Base-by-base conservation (phyloP, 2,113 vertebrate genomes). In the Gasterosteus aculeatus region DNA sequence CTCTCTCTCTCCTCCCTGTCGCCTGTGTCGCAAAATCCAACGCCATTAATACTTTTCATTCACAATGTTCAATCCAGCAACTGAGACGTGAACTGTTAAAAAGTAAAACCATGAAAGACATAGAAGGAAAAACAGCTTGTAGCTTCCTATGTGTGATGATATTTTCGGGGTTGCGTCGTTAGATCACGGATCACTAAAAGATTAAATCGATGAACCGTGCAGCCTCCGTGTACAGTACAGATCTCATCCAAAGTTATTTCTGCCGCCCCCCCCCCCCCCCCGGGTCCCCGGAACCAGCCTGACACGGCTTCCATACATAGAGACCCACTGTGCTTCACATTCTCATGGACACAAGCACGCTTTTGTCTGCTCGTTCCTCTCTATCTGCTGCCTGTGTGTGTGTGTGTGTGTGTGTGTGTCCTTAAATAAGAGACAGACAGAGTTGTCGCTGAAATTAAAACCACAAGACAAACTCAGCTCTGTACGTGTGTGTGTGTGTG, bases 271-370 rank as follows among this genome's bases (percentile, higher is more conserved):
- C 39, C 42, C 35, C 72, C 42, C 19, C 35, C 33, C 69, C 19
- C 1, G 49, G 44, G 68, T 69, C 83, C 77, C 65, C 72, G 81
- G 84, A 87, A 91, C 85, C 75, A 87, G 90, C 86, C 81, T 89
- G 92, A 88, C 90, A 91, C 85, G 85, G 90, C 78, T 65, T 69
- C 87, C 81, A 81, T 73, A 83, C 88, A 92, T 85, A 93, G 92
- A 89, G 88, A 85, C 73, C 86, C 87, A 91, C 91, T 93, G 92
- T 93, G 88, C 92, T 85, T 89, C 87, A 86, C 89, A 92, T 92
- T 94, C 90, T 92, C 89, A 83, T 86, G 83, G 62, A 86, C 88
- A 93, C 90, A 94, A 87, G 91, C 90, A 80, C 84, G 87, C 88
- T 89, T 93, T 93, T 93, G 93, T 93, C 86, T 88, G 73, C 77